Conservation (phyloP, 2,797 vertebrate species). For the Sebastolobus alascanus region DNA sequence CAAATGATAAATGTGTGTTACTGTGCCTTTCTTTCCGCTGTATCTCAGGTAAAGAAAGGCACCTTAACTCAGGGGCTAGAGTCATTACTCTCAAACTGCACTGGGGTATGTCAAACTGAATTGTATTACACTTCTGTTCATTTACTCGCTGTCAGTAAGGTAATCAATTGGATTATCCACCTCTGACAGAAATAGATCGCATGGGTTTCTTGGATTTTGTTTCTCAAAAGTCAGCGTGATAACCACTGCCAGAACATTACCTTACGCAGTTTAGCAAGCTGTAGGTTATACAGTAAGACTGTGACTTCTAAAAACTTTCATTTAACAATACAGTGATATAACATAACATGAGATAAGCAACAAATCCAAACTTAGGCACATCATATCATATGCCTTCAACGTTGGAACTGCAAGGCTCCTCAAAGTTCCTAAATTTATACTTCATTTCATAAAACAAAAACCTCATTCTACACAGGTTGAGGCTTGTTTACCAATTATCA, state of each 20-base stretch:
- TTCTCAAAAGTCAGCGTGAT: conserved; percentile 15
- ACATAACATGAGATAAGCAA: neutral
- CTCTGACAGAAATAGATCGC: conserved; percentile 26
- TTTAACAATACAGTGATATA: neutral
- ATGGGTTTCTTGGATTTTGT: conserved; percentile 5
- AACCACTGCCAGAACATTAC: neutral
- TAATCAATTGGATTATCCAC: conserved; percentile 41
- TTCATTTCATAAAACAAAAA: neutral
- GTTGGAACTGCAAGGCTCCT: neutral
- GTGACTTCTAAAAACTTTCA: neutral
- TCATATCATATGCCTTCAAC: neutral
- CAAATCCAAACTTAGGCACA: neutral
- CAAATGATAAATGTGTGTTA: conserved; percentile 55
- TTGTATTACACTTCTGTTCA: conserved; percentile 44
- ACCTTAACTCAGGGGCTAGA: conserved; percentile 33
- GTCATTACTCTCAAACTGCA: conserved; percentile 46
- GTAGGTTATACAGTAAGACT: neutral
- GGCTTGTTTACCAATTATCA: conserved; percentile 6
- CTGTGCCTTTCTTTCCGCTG: conserved; percentile 35
- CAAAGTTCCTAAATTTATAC: neutral
- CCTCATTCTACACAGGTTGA: neutral
- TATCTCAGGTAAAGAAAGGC: conserved; percentile 43
- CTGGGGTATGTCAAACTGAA: conserved; percentile 30
- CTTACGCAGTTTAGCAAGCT: neutral
- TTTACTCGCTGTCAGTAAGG: conserved; percentile 32